phyloP scores from a whole-genome alignment of 2,888 invertebrate genomes.

The Acanthococcus lagerstroemiae region DNA sequence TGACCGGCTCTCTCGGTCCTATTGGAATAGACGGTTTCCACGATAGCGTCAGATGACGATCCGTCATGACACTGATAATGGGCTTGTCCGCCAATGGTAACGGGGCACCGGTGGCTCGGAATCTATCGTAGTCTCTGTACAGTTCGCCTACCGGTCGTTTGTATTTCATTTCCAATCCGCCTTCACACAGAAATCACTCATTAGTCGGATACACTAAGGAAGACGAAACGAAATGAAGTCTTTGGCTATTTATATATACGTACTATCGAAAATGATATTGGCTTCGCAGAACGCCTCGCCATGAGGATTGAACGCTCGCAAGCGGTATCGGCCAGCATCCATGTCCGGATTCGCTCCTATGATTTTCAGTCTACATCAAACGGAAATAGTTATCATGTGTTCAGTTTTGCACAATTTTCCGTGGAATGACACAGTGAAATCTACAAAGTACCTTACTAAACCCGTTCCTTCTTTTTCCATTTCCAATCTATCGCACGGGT shows the following conservation, averaged over 20 bases:
- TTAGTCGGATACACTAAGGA: too few species aligned
- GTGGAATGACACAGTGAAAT: not conserved
- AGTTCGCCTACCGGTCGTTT: conserved; percentile 50
- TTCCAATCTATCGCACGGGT: conserved; percentile 69
- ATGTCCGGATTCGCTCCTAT: conserved; percentile 56
- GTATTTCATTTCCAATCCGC: conserved; percentile 50
- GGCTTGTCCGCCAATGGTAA: conserved; percentile 82
- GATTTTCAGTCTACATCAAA: conserved; percentile 30
- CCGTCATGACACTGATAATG: conserved; percentile 85
- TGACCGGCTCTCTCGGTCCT: conserved; percentile 77
- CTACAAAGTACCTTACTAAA: conserved; percentile 49
- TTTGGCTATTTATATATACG: too few species aligned
- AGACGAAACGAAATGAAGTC: too few species aligned
- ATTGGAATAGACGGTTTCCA: conserved; percentile 91
- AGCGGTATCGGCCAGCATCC: conserved; percentile 76
- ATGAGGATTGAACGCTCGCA: conserved; percentile 72
- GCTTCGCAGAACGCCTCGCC: conserved; percentile 74
- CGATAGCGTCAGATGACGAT: conserved; percentile 73
- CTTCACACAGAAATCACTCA: too few species aligned
- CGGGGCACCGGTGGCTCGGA: conserved; percentile 71
- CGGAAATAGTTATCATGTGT: not conserved
- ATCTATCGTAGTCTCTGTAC: conserved; percentile 73
- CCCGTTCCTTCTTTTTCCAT: conserved; percentile 77
- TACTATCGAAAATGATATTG: conserved; percentile 69
- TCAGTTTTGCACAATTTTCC: not conserved